Base-by-base conservation (phyloP, 2,888 invertebrate species). In the Zaprionus obscuricornis region DNA sequence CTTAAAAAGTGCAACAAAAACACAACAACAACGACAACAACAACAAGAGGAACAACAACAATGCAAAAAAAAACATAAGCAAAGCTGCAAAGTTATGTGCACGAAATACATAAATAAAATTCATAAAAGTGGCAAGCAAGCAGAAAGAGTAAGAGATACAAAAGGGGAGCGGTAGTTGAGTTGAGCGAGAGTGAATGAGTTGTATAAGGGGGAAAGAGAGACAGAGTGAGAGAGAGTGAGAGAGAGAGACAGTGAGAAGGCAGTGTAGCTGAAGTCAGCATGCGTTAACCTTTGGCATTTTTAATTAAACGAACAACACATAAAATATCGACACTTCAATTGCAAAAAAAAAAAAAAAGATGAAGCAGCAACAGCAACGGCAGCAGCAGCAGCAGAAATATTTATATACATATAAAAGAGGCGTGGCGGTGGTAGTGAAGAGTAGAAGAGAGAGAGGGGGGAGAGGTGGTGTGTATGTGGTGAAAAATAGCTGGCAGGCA, bases 251-350 rank as follows among this genome's bases (percentile, higher is more conserved):
- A n/a, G n/a, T n/a, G n/a, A n/a, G n/a, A n/a, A n/a, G n/a, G n/a
- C n/a, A n/a, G n/a, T n/a, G n/a, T n/a, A n/a, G n/a, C n/a, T n/a
- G n/a, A n/a, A n/a, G 3, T 33, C 39, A 43, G 72, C 69, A 72
- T 73, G 78, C 73, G 66, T 85, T 81, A 82, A 85, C 81, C 81
- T 81, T 85, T 81, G 79, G 79, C 85, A 81, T 81, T 81, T 81
- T 85, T 85, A 85, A 85, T 81, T 85, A 85, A 85, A 69, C 74
- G 76, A 74, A 74, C 79, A 85, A 66, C 71, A 76, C 79, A 85
- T 81, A 78, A 81, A 84, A 81, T 81, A 81, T 81, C 79, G 79
- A 84, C 85, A 82, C 85, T 82, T 78, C 78, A 85, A 78, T 81
- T 78, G 85, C 75, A 63, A 57, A 51, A 79, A 64, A 58, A 68